Conservation (phyloP, 1,140 invertebrate genomes). For the Bombus sylvicola region DNA sequence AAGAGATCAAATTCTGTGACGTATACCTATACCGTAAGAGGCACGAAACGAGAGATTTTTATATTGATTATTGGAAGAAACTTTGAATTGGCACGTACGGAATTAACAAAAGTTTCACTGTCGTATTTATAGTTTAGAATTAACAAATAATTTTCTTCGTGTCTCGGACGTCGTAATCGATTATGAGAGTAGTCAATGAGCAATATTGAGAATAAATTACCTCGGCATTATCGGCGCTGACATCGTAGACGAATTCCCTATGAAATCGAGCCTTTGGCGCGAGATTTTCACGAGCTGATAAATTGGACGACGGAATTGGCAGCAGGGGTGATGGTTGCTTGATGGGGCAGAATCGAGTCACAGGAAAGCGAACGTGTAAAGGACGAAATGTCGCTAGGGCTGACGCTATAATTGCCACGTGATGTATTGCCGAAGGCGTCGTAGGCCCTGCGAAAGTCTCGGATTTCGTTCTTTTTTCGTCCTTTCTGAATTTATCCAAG, state of each 20-base stretch:
- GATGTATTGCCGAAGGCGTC: conserved; percentile 46
- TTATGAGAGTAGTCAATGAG: not conserved
- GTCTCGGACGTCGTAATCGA: not conserved
- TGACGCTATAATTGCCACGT: conserved; percentile 61
- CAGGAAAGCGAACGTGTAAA: conserved; percentile 38
- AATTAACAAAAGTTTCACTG: not conserved
- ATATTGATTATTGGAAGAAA: not conserved
- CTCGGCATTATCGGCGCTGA: not conserved
- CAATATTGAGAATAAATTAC: conserved; percentile 36
- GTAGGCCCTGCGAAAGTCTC: not conserved
- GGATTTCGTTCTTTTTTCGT: not conserved
- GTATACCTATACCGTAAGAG: no score
- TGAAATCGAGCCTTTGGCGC: conserved; percentile 37
- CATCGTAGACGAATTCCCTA: conserved; percentile 25
- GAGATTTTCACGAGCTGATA: conserved; percentile 69
- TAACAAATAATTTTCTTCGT: not conserved
- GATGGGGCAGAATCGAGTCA: conserved; percentile 37
- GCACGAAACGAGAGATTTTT: no score
- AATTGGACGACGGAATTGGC: conserved; percentile 71
- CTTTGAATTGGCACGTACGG: not conserved
- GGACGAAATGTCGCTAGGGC: conserved; percentile 52
- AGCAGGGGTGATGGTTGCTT: conserved; percentile 44
- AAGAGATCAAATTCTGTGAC: not conserved
- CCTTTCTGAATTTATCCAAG: not conserved
- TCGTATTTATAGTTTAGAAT: not conserved